Percentiles rank a stretch among this genome's conserved stretches.
Conservation (phyloP, 1,140 invertebrate genomes). For the Drosophila ficusphila region DNA sequence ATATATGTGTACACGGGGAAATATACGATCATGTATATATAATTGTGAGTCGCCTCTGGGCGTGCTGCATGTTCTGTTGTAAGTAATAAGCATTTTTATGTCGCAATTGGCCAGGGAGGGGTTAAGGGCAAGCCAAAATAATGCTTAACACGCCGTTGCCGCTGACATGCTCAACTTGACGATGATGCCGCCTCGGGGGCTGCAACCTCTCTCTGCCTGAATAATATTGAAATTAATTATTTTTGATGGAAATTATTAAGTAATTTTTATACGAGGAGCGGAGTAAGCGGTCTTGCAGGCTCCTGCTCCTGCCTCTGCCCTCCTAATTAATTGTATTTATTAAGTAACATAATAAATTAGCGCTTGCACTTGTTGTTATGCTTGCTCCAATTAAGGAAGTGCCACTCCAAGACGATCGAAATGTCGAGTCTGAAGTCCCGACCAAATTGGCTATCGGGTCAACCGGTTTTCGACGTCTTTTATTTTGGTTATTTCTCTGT, state of each 20-base stretch:
- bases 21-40: constrained; percentile 36
- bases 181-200: constrained; percentile 36
- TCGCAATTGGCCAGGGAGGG: constrained; percentile 43
- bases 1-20: too few species aligned
- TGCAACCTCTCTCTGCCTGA: constrained; percentile 39
- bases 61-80: constrained; percentile 56
- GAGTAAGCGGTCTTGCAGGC: constrained; percentile 37
- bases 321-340: constrained; percentile 70
- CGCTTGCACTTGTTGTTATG: constrained; percentile 75
- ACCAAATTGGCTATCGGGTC: constrained; percentile 74
- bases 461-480: constrained; percentile 60
- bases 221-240: constrained; percentile 82
- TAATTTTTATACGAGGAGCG: constrained; percentile 65
- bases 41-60: constrained; percentile 61
- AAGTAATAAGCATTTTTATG: constrained; percentile 79
- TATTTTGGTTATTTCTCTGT: constrained; percentile 31
- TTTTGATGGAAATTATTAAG: constrained; percentile 83
- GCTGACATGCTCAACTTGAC: constrained; percentile 38
- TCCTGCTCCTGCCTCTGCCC: constrained; percentile 6
- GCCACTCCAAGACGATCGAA: constrained; percentile 69
- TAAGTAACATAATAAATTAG: constrained; percentile 80
- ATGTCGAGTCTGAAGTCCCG: constrained; percentile 41
- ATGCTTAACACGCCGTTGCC: constrained; percentile 66
- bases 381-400: constrained; percentile 80
- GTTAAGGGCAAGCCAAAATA: constrained; percentile 51